A percentile compares a stretch with the other conserved stretches of the same genome.
These are phyloP conservation scores for Stichopus chloronotus DNA, from an alignment of 35 echinoderm and acorn worm genomes.

Conservation along the genomic window DNA sequence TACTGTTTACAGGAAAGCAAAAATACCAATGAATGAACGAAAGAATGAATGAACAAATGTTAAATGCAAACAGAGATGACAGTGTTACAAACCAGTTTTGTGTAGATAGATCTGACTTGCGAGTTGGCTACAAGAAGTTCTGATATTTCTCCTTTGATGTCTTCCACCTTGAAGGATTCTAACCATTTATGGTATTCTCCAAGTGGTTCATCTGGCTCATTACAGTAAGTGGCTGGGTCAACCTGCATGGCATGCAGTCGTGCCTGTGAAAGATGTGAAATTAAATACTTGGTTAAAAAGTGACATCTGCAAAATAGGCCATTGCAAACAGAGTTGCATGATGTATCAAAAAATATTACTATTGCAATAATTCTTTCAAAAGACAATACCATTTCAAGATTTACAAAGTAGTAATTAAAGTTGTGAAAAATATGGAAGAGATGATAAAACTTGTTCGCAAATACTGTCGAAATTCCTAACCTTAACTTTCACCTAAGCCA, in stretches of 20 bases:
- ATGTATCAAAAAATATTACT: too few relatives aligned
- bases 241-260: constrained; percentile 90
- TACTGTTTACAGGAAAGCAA: too few relatives aligned
- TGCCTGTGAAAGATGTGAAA: constrained; percentile 65
- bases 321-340: neutral
- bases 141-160: constrained; percentile 94
- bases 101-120: constrained; percentile 94
- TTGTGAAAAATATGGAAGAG: too few relatives aligned
- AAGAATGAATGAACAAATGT: neutral
- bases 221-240: constrained; percentile 92
- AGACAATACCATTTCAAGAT: too few relatives aligned
- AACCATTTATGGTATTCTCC: constrained; percentile 77
- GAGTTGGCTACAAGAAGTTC: constrained; percentile 90
- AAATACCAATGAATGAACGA: too few relatives aligned
- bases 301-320: neutral
- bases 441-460: too few relatives aligned
- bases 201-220: constrained; percentile 82
- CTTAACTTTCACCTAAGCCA: too few relatives aligned
- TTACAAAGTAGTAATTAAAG: too few relatives aligned
- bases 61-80: neutral
- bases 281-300: neutral
- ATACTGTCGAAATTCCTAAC: too few relatives aligned
- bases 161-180: constrained; percentile 75
- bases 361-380: too few relatives aligned
- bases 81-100: constrained; percentile 80